Conservation (phyloP, 1,140 invertebrate genomes). For the Pararge aegeria region DNA sequence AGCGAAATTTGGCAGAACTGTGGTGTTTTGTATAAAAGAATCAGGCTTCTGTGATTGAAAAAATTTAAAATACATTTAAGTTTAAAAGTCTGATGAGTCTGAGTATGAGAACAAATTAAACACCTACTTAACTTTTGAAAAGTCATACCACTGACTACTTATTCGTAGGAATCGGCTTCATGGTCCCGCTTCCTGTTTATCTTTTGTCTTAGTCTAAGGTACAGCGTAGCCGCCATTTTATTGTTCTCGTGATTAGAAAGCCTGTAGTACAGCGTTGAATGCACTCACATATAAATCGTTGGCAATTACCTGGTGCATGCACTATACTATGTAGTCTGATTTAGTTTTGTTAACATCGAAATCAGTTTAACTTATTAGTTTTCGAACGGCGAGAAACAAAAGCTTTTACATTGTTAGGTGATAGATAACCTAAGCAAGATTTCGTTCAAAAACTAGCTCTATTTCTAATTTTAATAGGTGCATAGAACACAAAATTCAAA, state of each 20-base stretch:
- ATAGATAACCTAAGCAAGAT: too few species aligned
- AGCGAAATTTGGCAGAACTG: too few species aligned
- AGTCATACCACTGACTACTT: too few species aligned
- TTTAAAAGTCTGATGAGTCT: too few species aligned
- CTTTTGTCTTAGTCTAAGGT: neutral
- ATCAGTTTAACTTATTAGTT: conserved; percentile 18
- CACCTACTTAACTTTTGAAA: too few species aligned
- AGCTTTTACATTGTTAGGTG: neutral
- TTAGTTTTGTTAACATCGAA: conserved; percentile 26
- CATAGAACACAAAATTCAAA: too few species aligned
- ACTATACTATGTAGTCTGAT: conserved; percentile 1
- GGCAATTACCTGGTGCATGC: conserved; percentile 15
- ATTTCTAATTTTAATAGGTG: too few species aligned
- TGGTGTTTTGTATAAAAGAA: too few species aligned
- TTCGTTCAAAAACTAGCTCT: too few species aligned
- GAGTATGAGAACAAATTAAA: too few species aligned
- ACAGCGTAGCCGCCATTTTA: conserved; percentile 36
- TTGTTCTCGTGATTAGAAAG: conserved; percentile 49
- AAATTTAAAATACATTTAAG: too few species aligned
- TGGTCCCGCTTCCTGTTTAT: neutral
- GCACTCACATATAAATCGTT: conserved; percentile 31
- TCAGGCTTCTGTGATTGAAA: too few species aligned
- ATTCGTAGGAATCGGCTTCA: neutral
- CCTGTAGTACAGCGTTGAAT: conserved; percentile 32
- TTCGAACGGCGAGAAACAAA: neutral